Base-by-base conservation (phyloP, 1,140 invertebrate genomes). In the Melipona quadrifasciata region DNA sequence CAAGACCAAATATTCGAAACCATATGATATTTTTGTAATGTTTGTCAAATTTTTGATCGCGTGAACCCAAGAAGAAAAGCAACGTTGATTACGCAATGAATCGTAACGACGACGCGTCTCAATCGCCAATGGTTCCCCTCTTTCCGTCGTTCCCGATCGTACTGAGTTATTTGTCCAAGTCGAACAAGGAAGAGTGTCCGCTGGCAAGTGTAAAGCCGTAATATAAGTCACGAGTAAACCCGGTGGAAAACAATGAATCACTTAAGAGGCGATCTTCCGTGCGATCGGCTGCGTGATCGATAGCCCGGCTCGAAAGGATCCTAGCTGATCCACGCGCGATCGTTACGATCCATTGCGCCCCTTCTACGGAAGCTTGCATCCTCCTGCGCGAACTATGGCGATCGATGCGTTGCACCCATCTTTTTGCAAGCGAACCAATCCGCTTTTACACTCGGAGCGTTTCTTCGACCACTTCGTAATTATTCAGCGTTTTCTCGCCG, bases 241-340 rank as follows among this genome's bases (percentile, higher is more conserved):
- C 79, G 17, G 72, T 86, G 31, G 68, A 86, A 51, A 80, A 86
- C 81, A 79, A 84, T 84, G 85, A 86, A 84, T 86, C 85, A 84
- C 75, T 84, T 79, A 79, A 65, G 81, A 65, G 39, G 61, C 19
- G 77, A 86, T 88, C 80, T 85, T 79, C 75, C 86, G 65, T 34
- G 31, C 65, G 86, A 88, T 87, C 82, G 55, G 72, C 53, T 57
- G 55, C 57, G 71, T 80, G 79, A 87, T 84, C 82, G 84, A 85
- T 85, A 55, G 57, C 64, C 64, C 55, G 55, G 34, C 57, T 80
- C 10, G 27, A 76, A 71, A 61, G 57, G 27, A 80, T 84, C 58
- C 68, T 65, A 19, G 55, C 17, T 72, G 73, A 75, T 86, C 64
- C 73, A 61, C 55, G 64, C 55, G 55, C 65, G 80, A 86, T 82